Percentiles rank a stretch among this genome's conserved stretches.
phyloP scores from a whole-genome alignment of 2,888 invertebrate species.

The Reticulitermes lucifugus region DNA sequence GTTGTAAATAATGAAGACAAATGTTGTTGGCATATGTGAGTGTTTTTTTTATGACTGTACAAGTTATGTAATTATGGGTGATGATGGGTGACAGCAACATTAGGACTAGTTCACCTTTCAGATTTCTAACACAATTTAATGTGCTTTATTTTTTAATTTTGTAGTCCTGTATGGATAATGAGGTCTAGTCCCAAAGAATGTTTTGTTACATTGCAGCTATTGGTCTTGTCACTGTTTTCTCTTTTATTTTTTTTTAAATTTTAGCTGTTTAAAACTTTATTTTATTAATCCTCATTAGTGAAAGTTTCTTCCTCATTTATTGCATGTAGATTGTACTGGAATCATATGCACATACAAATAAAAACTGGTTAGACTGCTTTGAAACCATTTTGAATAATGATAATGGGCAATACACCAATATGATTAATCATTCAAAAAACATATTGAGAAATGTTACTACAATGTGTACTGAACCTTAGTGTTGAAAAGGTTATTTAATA shows the following conservation, averaged over 20 bases:
- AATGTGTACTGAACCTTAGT: neutral
- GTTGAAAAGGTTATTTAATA: neutral
- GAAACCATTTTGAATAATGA: neutral
- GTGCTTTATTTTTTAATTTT: slow-evolving; percentile 14
- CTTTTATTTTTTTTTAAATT: neutral
- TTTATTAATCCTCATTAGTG: neutral
- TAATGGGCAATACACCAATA: neutral
- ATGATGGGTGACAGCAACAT: slow-evolving; percentile 1
- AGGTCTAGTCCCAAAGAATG: neutral
- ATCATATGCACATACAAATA: neutral
- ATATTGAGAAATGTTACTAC: neutral
- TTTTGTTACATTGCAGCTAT: neutral
- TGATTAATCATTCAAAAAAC: neutral
- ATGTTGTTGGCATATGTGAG: neutral
- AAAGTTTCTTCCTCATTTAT: neutral
- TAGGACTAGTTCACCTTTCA: neutral
- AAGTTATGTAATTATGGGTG: slow-evolving; percentile 12
- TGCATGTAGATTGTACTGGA: no score
- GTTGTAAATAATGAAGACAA: slow-evolving; percentile 22
- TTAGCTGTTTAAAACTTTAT: neutral
- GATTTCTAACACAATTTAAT: neutral
- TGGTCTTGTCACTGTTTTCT: no score
- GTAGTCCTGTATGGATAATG: neutral
- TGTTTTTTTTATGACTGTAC: neutral
- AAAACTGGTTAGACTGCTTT: neutral